Conservation (phyloP, 1,140 invertebrate species). For the Zaprionus nigranus region DNA sequence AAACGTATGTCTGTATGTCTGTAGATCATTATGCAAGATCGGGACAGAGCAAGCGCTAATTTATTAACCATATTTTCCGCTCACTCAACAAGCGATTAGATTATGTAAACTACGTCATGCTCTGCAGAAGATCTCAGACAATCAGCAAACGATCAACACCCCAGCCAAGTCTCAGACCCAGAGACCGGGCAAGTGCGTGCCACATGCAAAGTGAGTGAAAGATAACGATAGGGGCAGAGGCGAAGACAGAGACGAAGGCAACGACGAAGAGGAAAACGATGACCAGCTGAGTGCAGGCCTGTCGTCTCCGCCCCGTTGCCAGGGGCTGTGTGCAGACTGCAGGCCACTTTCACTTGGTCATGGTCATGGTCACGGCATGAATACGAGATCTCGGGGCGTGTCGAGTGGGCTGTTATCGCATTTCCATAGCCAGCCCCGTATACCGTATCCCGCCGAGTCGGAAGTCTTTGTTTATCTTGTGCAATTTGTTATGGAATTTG, state of each 20-base stretch:
- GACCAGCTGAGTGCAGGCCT: constrained; percentile 47
- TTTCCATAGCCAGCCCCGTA: constrained; percentile 42
- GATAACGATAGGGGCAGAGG: constrained; percentile 23
- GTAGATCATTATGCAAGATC: constrained; percentile 26
- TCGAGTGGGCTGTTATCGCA: constrained; percentile 50
- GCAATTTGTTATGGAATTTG: constrained; percentile 77
- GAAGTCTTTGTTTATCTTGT: constrained; percentile 55
- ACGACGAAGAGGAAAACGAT: constrained; percentile 13
- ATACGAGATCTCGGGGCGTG: constrained; percentile 18
- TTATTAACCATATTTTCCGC: constrained; percentile 65
- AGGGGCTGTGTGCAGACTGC: constrained; percentile 28
- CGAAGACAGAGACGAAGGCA: constrained; percentile 30
- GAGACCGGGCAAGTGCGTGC: constrained; percentile 49
- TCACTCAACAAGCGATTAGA: constrained; percentile 61
- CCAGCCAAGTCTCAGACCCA: background rate
- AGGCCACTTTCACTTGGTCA: constrained; percentile 73
- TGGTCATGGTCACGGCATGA: constrained; percentile 64
- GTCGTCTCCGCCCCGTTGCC: background rate
- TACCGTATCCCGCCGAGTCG: constrained; percentile 24
- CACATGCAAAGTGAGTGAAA: constrained; percentile 67
- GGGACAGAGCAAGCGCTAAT: constrained; percentile 38
- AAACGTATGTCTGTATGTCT: background rate
- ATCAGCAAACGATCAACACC: constrained; percentile 46
- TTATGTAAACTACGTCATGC: constrained; percentile 66
- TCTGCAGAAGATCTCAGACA: constrained; percentile 21